Evolutionary conservation across 2,888 invertebrate species (phyloP).

Genomic region (Lacanobia oleracea): DNA sequence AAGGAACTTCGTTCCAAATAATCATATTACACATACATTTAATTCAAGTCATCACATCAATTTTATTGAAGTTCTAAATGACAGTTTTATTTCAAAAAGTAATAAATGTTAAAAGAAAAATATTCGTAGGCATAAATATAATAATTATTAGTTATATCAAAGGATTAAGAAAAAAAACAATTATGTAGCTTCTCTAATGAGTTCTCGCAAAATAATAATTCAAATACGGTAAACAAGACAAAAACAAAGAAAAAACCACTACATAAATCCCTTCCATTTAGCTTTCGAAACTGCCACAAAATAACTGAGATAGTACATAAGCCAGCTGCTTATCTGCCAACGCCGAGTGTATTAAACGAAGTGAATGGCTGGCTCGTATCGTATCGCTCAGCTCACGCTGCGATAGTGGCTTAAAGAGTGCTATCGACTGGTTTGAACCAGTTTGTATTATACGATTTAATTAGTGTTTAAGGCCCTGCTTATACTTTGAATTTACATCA

Average conservation of each 20-base stretch:
- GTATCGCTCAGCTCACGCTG: conserved; percentile 12
- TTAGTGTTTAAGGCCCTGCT: too few species aligned
- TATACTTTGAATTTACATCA: too few species aligned
- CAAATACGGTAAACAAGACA: neutral
- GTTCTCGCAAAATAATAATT: neutral
- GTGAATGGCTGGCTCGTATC: conserved; percentile 30
- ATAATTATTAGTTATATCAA: neutral
- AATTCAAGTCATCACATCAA: too few species aligned
- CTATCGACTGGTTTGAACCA: neutral
- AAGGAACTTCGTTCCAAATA: too few species aligned
- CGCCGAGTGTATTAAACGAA: conserved; percentile 39
- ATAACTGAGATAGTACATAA: conserved; percentile 34
- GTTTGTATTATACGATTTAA: neutral
- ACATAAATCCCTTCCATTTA: conserved; percentile 7
- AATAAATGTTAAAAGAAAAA: too few species aligned
- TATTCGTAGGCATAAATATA: too few species aligned
- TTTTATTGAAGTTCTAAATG: too few species aligned
- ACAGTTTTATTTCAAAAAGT: too few species aligned
- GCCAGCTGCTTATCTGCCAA: conserved; percentile 46
- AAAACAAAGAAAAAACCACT: neutral
- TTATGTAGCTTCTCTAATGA: neutral
- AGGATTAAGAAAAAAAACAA: neutral
- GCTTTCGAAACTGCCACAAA: conserved; percentile 12
- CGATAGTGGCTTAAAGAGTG: neutral
- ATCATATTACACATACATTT: too few species aligned